A percentile compares a stretch with the other conserved stretches of the same genome.
These are phyloP conservation scores for Nomia melanderi DNA, from an alignment of 1,140 invertebrate species.

Conservation along the genomic window DNA sequence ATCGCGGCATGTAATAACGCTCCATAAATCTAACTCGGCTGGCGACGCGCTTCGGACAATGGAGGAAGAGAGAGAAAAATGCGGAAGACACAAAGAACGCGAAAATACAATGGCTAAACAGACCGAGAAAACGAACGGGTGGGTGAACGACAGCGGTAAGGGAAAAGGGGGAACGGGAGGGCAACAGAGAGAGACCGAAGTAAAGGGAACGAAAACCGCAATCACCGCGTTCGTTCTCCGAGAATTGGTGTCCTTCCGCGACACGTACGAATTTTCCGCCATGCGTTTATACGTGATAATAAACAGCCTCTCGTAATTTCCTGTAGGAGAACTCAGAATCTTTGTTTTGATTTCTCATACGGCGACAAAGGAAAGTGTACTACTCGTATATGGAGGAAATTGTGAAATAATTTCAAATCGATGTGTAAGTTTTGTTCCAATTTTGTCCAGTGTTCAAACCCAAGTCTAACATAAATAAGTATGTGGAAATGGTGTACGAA, in stretches of 20 bases:
- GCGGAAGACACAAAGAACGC: constrained; percentile 33
- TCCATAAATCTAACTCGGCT: constrained; percentile 41
- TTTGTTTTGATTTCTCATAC: no score
- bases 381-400: no score
- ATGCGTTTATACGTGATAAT: constrained; percentile 48
- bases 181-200: constrained; percentile 18
- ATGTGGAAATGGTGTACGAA: no score
- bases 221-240: constrained; percentile 37
- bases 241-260: background rate
- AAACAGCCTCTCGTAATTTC: constrained; percentile 47
- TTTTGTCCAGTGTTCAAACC: no score
- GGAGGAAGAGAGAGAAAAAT: constrained; percentile 41
- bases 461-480: no score
- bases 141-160: no score
- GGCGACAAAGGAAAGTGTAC: no score
- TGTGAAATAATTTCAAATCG: no score
- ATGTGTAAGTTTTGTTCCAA: no score
- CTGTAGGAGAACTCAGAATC: background rate
- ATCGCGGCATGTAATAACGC: constrained; percentile 47
- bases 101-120: constrained; percentile 34
- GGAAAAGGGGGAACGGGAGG: background rate
- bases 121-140: background rate
- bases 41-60: constrained; percentile 27
- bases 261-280: background rate
- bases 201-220: constrained; percentile 39